Evolutionary conservation across 2,113 vertebrate species (phyloP).

Genomic region (Zosterops japonicus): DNA sequence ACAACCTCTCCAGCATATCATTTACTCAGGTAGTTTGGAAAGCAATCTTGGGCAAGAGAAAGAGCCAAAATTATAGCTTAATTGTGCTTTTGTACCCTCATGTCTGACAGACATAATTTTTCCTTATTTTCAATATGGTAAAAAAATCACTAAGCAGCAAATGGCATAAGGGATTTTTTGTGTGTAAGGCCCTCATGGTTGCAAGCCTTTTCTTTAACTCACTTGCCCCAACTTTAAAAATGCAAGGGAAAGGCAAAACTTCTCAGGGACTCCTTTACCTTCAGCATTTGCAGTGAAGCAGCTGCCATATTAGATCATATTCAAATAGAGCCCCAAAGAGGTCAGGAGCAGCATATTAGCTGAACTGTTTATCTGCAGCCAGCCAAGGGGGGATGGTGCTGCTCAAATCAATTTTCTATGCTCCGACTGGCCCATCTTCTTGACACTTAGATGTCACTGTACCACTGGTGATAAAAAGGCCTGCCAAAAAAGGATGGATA

Average conservation of each 20-base stretch:
- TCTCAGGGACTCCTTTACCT: background rate
- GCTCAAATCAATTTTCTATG: slow-evolving; percentile 65
- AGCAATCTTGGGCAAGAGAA: slow-evolving; percentile 15
- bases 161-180: rapidly evolving
- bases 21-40: slow-evolving; percentile 55
- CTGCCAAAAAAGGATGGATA: slow-evolving; percentile 60
- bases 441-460: slow-evolving; percentile 65
- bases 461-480: slow-evolving; percentile 58
- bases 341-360: background rate
- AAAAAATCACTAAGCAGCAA: background rate
- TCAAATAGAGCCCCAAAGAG: slow-evolving; percentile 50
- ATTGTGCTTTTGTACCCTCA: background rate
- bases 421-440: slow-evolving; percentile 62
- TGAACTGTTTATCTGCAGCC: slow-evolving; percentile 50
- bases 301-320: slow-evolving; percentile 49
- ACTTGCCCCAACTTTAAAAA: background rate
- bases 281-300: background rate
- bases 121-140: slow-evolving; percentile 14
- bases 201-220: background rate
- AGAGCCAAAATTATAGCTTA: slow-evolving; percentile 23
- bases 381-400: slow-evolving; percentile 41
- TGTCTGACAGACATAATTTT: slow-evolving; percentile 20
- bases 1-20: slow-evolving; percentile 41
- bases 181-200: background rate
- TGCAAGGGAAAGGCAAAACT: slow-evolving; percentile 36